A percentile compares a stretch with the other conserved stretches of the same genome.
phyloP scores from a whole-genome alignment of 2,888 invertebrate genomes.

The Linyphia triangularis region DNA sequence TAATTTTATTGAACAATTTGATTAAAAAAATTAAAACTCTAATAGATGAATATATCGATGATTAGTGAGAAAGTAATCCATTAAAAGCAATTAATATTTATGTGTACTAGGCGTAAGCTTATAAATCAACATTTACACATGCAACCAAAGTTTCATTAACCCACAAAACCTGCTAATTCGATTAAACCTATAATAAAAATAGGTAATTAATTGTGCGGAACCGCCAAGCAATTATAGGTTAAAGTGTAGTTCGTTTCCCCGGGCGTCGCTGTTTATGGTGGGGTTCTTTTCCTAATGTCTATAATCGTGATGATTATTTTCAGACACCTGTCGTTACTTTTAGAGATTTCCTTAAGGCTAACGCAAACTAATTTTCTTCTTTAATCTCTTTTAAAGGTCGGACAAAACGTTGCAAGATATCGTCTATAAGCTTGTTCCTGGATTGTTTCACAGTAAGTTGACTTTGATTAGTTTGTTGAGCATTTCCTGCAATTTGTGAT shows the following conservation, averaged over 20 bases:
- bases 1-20: too few species aligned
- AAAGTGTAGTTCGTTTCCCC: neutral
- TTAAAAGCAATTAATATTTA: too few species aligned
- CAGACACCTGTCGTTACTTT: slow-evolving; percentile 13
- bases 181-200: neutral
- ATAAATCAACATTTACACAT: neutral
- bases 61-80: too few species aligned
- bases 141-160: neutral
- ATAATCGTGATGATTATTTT: slow-evolving; percentile 18
- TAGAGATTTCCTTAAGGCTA: neutral
- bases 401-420: slow-evolving; percentile 90
- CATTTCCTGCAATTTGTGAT: neutral
- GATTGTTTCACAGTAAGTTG: slow-evolving; percentile 88
- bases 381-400: slow-evolving; percentile 58
- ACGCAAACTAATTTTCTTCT: slow-evolving; percentile 21
- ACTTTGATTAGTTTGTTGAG: neutral
- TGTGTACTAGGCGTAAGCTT: too few species aligned
- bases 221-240: slow-evolving; percentile 12
- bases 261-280: neutral
- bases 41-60: too few species aligned
- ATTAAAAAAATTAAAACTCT: too few species aligned
- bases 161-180: neutral
- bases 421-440: slow-evolving; percentile 97
- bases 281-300: neutral
- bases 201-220: neutral